Base-by-base conservation (phyloP, 1,140 invertebrate species). In the Drosophila kohkoa region DNA sequence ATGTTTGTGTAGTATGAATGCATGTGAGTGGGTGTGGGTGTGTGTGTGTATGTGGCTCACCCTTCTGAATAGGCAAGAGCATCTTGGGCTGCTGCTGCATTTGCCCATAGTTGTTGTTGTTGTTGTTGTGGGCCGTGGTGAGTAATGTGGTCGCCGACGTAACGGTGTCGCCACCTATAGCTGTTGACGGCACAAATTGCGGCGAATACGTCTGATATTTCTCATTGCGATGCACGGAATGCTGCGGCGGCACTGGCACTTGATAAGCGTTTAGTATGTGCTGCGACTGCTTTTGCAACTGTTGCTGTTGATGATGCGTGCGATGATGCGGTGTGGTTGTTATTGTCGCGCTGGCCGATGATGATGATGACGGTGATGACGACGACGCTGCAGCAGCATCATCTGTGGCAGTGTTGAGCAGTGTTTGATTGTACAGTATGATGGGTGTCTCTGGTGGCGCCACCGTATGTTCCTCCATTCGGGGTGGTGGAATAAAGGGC, bases 401-500 rank as follows among this genome's bases (percentile, higher is more conserved):
- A 32, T 51, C 64, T 6, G 57, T 73, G 70, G 70, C 75, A 68
- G 69, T 73, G 75, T 62, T 55, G 35, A 71, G 66, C 54, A 75
- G 32, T 49, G 83, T 78, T 51, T 89, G 83, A 85, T 88, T 85
- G 77, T 89, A 88, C 15, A 88, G 71, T 59, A 88, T 89, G 25
- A 85, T 88, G 52, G 85, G 85, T 45, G 81, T 71, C 71, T 89
- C 85, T 13, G 85, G 85, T 46, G 78, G 85, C 38, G 85, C 86
- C 64, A 89, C 64, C 45, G 85, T 89, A 45, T 89, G 85, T 59
- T 81, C 85, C 49, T 76, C 35, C 46, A 68, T 60, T 11, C 90
- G 87, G 7, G 90, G 90, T 63, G 90, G 90, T 57, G 90, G 90
- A 62, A 90, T 72, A 45, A 86, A 85, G n/a, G 90, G 90, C 58